Evolutionary conservation across 2,113 vertebrate genomes (phyloP).

Genomic region (Callipepla squamata): DNA sequence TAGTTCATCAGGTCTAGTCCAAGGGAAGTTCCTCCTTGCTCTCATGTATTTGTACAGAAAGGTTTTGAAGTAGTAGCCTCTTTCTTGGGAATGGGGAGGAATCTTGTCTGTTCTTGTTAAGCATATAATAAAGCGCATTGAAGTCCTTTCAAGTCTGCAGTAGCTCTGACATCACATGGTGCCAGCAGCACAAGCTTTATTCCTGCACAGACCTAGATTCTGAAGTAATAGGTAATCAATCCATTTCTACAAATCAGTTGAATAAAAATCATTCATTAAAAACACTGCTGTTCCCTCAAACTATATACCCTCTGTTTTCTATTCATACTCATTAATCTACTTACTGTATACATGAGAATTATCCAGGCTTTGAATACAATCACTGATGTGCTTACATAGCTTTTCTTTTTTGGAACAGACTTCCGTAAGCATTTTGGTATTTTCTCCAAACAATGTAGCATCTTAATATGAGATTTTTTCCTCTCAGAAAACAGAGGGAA

Average conservation of each 20-base stretch:
- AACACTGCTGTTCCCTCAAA: background rate
- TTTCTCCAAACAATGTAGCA: background rate
- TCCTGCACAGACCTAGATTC: constrained; percentile 39
- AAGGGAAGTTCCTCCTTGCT: background rate
- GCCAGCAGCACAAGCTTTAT: constrained; percentile 43
- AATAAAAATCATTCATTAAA: background rate
- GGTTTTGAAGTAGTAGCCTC: constrained; percentile 28
- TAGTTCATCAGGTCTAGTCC: constrained; percentile 33
- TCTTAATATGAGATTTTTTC: background rate
- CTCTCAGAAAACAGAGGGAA: background rate
- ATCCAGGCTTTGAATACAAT: background rate
- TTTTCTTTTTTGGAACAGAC: background rate
- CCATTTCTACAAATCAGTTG: background rate
- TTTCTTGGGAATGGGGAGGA: constrained; percentile 40
- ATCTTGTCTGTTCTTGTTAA: constrained; percentile 65
- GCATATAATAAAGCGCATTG: constrained; percentile 31
- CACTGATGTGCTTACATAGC: background rate
- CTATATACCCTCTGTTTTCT: background rate
- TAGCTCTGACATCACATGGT: constrained; percentile 30
- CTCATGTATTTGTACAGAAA: background rate
- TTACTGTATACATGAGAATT: background rate
- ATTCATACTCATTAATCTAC: background rate
- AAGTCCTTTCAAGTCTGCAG: constrained; percentile 66
- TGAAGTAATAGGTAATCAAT: constrained; percentile 49
- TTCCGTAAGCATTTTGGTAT: background rate